Evolutionary conservation across 2,113 vertebrate species (phyloP), one percentile per base, ranked within the genome.

Genomic region (Elgaria multicarinata): DNA sequence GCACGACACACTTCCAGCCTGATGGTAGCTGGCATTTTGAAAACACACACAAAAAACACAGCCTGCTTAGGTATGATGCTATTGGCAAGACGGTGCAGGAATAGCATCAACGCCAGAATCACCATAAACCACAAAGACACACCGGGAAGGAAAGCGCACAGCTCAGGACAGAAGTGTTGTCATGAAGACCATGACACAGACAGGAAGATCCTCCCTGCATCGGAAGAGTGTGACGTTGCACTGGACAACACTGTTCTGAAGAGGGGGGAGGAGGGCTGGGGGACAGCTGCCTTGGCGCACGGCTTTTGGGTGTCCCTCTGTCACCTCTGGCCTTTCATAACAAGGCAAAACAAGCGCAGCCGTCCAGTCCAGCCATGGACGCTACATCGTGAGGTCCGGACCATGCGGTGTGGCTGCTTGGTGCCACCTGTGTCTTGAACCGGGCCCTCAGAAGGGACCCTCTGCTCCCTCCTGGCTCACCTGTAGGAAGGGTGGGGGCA

Each of bases 71-170:
- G 71, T 89, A 87, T 76, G 91, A 92, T 92, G 92, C 80, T 82
- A 87, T 83, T 46, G 85, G 90, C 88, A 85, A 1, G 6, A 46
- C 7, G 13, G 36, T 2, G 44, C 58, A 69, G 14, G n/a, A 77
- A 67, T 31, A 78, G 81, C 78, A 93, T 88, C 87, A n/a, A 93
- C 72, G 64, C 22, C 64, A 53, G 26, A 71, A 71, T 55, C 42
- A 33, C 36, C 85, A 92, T 9, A 84, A 93, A 90, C 13, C 93
- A 90, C 74, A 92, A 90, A 96, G 93, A 78, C 44, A 91, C 91
- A 75, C 62, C 90, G 91, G 8, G 66, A 69, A 92, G 82, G 36
- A 92, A 91, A 90, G 66, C 81, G 94, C 89, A 92, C 6, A 9
- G 92, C 79, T 82, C 89, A 87, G 89, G 50, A 92, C 39, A 81